These are phyloP conservation scores for Papilio polyxenes DNA, from an alignment of 1,140 invertebrate genomes.

Conservation along the genomic window DNA sequence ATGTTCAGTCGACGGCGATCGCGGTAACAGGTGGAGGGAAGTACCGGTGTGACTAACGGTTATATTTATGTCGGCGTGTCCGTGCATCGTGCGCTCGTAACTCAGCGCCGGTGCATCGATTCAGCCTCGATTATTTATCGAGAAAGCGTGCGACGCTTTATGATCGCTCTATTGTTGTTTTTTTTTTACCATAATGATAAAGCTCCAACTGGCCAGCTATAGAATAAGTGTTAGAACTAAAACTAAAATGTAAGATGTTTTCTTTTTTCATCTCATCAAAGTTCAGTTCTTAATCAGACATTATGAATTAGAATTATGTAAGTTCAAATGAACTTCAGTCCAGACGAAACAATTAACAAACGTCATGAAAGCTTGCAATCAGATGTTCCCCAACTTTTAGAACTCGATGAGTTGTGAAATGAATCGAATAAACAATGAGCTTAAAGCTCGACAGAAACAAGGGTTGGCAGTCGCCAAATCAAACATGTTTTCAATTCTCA, in stretches of 20 bases:
- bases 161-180: conserved; percentile 29
- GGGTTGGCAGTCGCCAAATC: conserved; percentile 51
- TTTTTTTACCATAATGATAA: conserved; percentile 21
- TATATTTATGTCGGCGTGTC: conserved; percentile 71
- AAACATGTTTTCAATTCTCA: conserved; percentile 77
- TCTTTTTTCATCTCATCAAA: neutral
- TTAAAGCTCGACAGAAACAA: conserved; percentile 42
- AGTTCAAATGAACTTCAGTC: neutral
- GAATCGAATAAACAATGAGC: conserved; percentile 54
- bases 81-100: conserved; percentile 63
- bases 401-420: conserved; percentile 35
- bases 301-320: neutral
- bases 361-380: conserved; percentile 18
- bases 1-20: conserved; percentile 58
- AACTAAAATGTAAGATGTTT: neutral
- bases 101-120: conserved; percentile 69
- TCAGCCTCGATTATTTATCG: conserved; percentile 61
- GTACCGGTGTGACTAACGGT: conserved; percentile 64
- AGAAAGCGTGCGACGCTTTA: conserved; percentile 51
- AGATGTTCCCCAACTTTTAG: conserved; percentile 17
- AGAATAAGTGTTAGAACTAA: neutral
- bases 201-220: conserved; percentile 3
- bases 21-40: conserved; percentile 66
- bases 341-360: conserved; percentile 8
- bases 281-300: neutral